phyloP scores from a whole-genome alignment of 2,113 vertebrate genomes.

The Zingel zingel region DNA sequence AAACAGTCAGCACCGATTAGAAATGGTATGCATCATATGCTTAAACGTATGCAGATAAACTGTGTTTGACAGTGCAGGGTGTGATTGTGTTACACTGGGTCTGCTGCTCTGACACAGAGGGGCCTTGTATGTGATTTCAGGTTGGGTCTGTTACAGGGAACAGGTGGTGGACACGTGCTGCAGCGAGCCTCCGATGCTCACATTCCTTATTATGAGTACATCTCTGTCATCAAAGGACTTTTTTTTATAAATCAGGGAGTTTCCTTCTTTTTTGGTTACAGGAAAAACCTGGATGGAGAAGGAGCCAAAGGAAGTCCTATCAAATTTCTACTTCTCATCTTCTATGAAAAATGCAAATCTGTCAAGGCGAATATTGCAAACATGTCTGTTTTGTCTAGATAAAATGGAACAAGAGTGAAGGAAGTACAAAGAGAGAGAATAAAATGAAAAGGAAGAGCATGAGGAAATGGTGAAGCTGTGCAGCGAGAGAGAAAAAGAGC shows the following conservation, averaged over 20 bases:
- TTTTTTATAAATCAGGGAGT: slow-evolving; percentile 47
- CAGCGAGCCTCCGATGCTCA: slow-evolving; percentile 45
- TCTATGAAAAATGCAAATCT: slow-evolving; percentile 37
- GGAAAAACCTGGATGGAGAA: slow-evolving; percentile 13
- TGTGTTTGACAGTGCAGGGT: slow-evolving; percentile 21
- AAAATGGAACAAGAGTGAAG: background rate
- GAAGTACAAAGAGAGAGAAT: background rate
- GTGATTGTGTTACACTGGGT: slow-evolving; percentile 42
- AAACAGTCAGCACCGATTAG: background rate
- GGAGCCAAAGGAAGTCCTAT: slow-evolving; percentile 51
- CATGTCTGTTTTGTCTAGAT: slow-evolving; percentile 12
- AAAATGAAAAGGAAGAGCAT: background rate
- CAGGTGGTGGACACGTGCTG: slow-evolving; percentile 75
- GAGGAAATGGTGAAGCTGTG: background rate
- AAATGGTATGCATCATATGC: background rate
- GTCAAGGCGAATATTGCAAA: slow-evolving; percentile 50
- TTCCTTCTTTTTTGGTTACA: slow-evolving; percentile 39
- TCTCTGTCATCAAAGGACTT: slow-evolving; percentile 64
- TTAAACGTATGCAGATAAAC: slow-evolving; percentile 15
- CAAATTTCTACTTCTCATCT: slow-evolving; percentile 29
- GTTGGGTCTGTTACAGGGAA: slow-evolving; percentile 48
- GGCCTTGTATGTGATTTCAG: slow-evolving; percentile 53
- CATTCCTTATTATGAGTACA: slow-evolving; percentile 61
- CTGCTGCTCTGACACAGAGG: slow-evolving; percentile 24
- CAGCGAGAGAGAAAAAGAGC: background rate